These are phyloP conservation scores for Butorides virescens DNA, from an alignment of 2,113 vertebrate species.

Conservation along the genomic window DNA sequence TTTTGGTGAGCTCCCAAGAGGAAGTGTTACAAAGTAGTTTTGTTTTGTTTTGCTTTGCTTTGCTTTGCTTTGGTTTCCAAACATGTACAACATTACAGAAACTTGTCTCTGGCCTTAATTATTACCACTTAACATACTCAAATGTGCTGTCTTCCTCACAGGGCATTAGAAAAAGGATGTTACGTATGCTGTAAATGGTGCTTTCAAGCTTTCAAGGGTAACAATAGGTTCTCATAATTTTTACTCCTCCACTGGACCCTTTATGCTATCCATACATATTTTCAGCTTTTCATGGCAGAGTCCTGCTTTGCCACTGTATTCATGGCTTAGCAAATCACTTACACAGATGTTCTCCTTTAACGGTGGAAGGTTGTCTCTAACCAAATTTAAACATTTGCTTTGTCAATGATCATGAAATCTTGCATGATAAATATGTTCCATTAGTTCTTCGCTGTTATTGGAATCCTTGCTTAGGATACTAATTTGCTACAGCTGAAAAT, in stretches of 20 bases:
- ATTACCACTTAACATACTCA: neutral
- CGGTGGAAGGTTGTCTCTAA: neutral
- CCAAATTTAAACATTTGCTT: neutral
- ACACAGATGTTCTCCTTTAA: neutral
- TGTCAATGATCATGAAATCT: neutral
- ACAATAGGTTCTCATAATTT: neutral
- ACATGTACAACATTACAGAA: neutral
- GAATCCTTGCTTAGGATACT: neutral
- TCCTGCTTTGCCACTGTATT: neutral
- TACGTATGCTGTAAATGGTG: neutral
- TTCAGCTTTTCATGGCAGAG: neutral
- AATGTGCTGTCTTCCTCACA: neutral
- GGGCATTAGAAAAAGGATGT: neutral
- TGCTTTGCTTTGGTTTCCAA: neutral
- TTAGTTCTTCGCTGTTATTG: neutral
- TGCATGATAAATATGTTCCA: accelerated
- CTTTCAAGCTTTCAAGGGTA: neutral
- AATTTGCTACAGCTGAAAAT: neutral
- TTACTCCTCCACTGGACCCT: neutral
- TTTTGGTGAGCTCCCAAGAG: neutral
- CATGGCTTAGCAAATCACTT: neutral
- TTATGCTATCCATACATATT: neutral
- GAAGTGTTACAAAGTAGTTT: neutral
- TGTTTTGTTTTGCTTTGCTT: neutral
- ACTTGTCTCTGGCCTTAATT: neutral